These are phyloP conservation scores for Microctenopoma stevenorrisi DNA, from an alignment of 2,797 vertebrate species.

Conservation along the genomic window DNA sequence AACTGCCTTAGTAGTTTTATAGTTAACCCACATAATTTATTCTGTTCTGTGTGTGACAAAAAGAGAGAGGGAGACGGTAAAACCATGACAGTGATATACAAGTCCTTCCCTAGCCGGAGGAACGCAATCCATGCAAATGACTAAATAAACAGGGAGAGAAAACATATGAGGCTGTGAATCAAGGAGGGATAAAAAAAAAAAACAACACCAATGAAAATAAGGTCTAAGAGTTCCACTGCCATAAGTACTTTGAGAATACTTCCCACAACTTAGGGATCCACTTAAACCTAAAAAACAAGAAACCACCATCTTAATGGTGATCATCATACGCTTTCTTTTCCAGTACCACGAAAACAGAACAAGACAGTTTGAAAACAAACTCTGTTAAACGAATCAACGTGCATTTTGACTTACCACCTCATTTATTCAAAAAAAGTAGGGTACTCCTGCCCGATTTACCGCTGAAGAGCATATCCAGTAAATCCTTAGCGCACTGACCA, in stretches of 20 bases:
- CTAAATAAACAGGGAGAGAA: conserved; percentile 34
- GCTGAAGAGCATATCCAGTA: neutral
- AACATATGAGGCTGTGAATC: conserved; percentile 52
- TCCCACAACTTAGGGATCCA: conserved; percentile 27
- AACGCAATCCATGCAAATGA: conserved; percentile 45
- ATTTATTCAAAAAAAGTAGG: conserved; percentile 69
- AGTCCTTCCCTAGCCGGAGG: conserved; percentile 19
- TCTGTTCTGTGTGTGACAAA: conserved; percentile 1
- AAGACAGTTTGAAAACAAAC: neutral
- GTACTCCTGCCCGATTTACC: conserved; percentile 1
- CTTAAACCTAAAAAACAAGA: conserved; percentile 20
- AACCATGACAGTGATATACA: conserved; percentile 37
- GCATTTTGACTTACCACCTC: conserved; percentile 84
- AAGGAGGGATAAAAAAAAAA: conserved; percentile 43
- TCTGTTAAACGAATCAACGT: neutral
- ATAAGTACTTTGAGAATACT: conserved; percentile 6
- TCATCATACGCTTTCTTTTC: neutral
- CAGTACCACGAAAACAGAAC: conserved; percentile 3
- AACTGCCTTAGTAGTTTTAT: neutral
- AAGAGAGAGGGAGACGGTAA: conserved; percentile 6
- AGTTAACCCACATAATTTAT: conserved; percentile 2
- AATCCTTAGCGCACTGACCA: conserved; percentile 7
- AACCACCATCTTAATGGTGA: conserved; percentile 2
- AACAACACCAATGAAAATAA: conserved; percentile 33
- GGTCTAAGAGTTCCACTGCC: conserved; percentile 30